These are phyloP conservation scores for Archaeoteleia sp. DNA, from an alignment of 2,888 invertebrate genomes.

Conservation along the genomic window DNA sequence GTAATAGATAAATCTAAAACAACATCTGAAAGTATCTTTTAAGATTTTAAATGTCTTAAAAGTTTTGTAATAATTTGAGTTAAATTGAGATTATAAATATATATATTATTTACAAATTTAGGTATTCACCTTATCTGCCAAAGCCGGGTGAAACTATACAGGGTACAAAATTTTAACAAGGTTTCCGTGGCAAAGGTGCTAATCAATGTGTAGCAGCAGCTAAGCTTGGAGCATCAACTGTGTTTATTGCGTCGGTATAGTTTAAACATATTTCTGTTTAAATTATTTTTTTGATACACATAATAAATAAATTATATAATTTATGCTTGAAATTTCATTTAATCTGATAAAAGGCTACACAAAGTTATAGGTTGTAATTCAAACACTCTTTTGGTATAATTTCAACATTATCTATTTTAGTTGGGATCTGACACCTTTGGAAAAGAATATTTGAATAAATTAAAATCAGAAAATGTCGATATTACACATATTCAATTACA, in stretches of 20 bases:
- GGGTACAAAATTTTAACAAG: constrained; percentile 87
- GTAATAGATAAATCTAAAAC: too few species aligned
- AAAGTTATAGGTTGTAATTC: too few species aligned
- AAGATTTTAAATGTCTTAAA: too few species aligned
- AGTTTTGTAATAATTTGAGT: background rate
- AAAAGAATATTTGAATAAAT: constrained; percentile 82
- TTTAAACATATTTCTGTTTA: too few species aligned
- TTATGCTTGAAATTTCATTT: too few species aligned
- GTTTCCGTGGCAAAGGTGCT: constrained; percentile 97
- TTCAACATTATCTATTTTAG: constrained; percentile 75
- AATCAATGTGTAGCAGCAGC: constrained; percentile 96
- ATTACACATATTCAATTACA: constrained; percentile 78
- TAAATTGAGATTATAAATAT: constrained; percentile 5
- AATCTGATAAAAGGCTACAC: too few species aligned
- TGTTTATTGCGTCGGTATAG: constrained; percentile 88
- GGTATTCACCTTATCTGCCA: constrained; percentile 89
- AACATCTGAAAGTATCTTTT: too few species aligned
- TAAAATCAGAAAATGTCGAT: constrained; percentile 81
- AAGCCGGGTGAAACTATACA: constrained; percentile 91
- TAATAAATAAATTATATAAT: too few species aligned
- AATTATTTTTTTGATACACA: too few species aligned
- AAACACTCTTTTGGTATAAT: too few species aligned
- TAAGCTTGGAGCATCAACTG: constrained; percentile 87
- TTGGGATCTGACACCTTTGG: constrained; percentile 94
- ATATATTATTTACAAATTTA: too few species aligned